Evolutionary conservation across 1,140 invertebrate species (phyloP).

Genomic region (Chymomyza costata): DNA sequence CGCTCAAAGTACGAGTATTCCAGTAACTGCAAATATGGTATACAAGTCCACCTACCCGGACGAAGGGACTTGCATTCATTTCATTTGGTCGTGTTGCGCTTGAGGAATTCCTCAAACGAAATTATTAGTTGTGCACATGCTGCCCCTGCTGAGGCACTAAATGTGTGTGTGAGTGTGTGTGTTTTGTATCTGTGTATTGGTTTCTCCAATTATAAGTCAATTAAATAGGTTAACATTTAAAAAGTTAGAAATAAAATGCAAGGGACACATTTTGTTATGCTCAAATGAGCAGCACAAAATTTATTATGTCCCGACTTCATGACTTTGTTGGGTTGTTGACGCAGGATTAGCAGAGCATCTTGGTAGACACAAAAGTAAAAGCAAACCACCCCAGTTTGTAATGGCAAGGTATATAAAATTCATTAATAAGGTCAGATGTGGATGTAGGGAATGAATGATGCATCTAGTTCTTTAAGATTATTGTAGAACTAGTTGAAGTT

Average conservation of each 20-base stretch:
- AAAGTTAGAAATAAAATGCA: conserved; percentile 60
- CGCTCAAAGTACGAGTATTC: neutral
- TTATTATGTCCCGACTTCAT: too few relatives aligned
- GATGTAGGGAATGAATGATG: too few relatives aligned
- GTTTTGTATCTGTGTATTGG: conserved; percentile 38
- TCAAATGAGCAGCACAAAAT: conserved; percentile 57
- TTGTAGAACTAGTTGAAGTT: too few relatives aligned
- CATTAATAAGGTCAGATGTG: too few relatives aligned
- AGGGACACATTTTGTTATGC: conserved; percentile 70
- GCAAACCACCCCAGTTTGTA: too few relatives aligned
- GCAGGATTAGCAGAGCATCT: conserved; percentile 29
- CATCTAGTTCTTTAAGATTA: too few relatives aligned
- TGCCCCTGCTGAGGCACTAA: neutral
- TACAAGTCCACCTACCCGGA: conserved; percentile 8
- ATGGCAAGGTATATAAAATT: too few relatives aligned
- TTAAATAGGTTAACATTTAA: conserved; percentile 68
- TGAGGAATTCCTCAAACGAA: conserved; percentile 62
- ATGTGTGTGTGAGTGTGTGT: neutral
- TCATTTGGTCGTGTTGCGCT: conserved; percentile 56
- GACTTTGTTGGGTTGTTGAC: too few relatives aligned
- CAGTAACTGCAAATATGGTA: conserved; percentile 10
- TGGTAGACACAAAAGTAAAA: conserved; percentile 1
- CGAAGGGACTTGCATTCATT: neutral
- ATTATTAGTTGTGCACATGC: conserved; percentile 73
- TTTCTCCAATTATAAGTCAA: conserved; percentile 74